These are phyloP conservation scores for Dione vanillae DNA, from an alignment of 2,888 invertebrate species.

Conservation along the genomic window DNA sequence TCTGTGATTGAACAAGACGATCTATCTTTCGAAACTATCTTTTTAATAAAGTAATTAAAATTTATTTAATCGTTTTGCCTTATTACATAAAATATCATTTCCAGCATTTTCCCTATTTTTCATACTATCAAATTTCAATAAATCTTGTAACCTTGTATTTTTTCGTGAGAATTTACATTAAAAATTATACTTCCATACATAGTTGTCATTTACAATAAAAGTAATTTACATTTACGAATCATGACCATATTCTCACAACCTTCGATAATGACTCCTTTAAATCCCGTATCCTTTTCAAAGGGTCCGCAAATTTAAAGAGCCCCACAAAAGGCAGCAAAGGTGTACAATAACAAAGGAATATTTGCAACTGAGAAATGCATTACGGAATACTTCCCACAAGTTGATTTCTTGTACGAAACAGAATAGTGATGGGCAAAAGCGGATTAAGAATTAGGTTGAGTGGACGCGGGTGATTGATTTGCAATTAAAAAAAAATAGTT, in stretches of 20 bases:
- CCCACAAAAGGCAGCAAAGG: constrained; percentile 69
- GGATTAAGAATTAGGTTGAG: constrained; percentile 44
- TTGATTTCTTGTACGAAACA: constrained; percentile 46
- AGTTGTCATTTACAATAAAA: constrained; percentile 1
- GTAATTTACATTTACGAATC: constrained; percentile 31
- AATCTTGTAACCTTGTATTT: neutral
- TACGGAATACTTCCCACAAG: constrained; percentile 62
- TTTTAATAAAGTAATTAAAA: too few species aligned
- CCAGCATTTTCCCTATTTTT: too few species aligned
- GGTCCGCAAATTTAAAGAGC: constrained; percentile 61
- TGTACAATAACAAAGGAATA: constrained; percentile 64
- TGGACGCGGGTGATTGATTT: constrained; percentile 40
- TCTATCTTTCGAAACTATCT: too few species aligned
- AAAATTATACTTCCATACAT: neutral
- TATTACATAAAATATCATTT: too few species aligned
- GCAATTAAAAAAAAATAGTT: constrained; percentile 17
- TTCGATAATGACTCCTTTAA: constrained; percentile 47
- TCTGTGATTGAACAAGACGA: too few species aligned
- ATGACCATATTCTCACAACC: constrained; percentile 28
- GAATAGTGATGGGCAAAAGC: constrained; percentile 40
- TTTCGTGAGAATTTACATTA: neutral
- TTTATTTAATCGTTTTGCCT: too few species aligned
- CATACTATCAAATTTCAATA: too few species aligned
- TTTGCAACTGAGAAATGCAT: constrained; percentile 66
- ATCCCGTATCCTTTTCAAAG: constrained; percentile 68